Evolutionary conservation across 2,797 vertebrate genomes (phyloP).

Genomic region (Tachyglossus aculeatus): DNA sequence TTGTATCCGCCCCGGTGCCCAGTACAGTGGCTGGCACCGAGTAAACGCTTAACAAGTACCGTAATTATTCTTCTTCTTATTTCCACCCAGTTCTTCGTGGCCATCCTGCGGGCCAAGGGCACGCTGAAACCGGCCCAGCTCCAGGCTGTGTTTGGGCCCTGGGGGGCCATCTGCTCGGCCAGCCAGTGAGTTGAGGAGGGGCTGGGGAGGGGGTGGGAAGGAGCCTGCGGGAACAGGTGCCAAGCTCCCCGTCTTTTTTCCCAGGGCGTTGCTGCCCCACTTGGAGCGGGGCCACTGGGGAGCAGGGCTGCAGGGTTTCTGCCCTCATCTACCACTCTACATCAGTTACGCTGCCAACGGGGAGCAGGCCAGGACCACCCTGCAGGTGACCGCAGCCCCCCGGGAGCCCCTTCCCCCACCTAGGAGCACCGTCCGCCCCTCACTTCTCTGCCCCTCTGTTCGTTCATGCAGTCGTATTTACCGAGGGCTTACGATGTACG

Average conservation of each 20-base stretch:
- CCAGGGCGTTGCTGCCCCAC: conserved; percentile 78
- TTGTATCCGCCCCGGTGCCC: too few species aligned
- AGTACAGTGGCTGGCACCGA: too few species aligned
- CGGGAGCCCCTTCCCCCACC: background rate
- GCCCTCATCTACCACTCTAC: conserved; percentile 81
- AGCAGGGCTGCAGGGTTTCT: conserved; percentile 83
- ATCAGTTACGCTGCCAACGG: conserved; percentile 84
- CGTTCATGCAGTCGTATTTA: too few species aligned
- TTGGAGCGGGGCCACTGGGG: conserved; percentile 81
- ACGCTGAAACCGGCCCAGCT: conserved; percentile 81
- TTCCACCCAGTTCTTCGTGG: conserved; percentile 86
- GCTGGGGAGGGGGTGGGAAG: background rate
- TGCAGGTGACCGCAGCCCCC: conserved; percentile 74
- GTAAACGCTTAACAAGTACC: too few species aligned
- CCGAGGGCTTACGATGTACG: too few species aligned
- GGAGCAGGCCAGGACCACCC: conserved; percentile 75
- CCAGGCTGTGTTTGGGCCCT: conserved; percentile 87
- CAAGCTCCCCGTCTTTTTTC: background rate
- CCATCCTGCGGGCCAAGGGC: conserved; percentile 91
- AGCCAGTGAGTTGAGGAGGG: conserved; percentile 86
- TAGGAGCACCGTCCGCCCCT: background rate
- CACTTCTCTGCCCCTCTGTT: background rate
- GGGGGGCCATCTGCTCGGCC: conserved; percentile 85
- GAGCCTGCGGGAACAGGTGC: background rate
- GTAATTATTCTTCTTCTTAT: background rate